Evolutionary conservation across 2,888 invertebrate genomes (phyloP), one percentile per base, ranked within the genome.

Genomic region (Agapostemon virescens): DNA sequence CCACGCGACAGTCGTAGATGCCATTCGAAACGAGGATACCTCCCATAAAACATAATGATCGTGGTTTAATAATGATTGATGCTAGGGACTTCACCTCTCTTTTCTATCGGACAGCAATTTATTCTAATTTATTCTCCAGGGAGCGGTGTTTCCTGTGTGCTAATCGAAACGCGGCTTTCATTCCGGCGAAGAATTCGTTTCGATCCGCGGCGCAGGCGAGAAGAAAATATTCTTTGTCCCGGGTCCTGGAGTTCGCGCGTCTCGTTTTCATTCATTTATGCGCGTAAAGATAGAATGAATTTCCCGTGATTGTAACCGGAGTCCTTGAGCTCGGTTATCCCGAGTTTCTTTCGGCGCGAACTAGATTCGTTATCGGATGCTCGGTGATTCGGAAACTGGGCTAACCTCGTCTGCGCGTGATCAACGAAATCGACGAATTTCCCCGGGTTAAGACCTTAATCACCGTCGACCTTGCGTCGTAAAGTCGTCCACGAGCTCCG

Each of bases 341-440:
- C 23, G 17, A 55, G 45, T 58, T 71, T 68, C 79, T 68, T 79
- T 68, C 74, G n/a, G 9, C 33, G 40, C 38, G 20, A 70, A 64
- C 33, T 80, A 82, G 84, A 84, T 78, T 85, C 78, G 80, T 84
- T 85, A 84, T 81, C 76, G 74, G 76, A 67, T 84, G 69, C 74
- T 84, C 80, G 86, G 69, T 79, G 76, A 76, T 74, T 80, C 69
- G 78, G 80, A 81, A 85, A 82, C 74, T 85, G 42, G 82, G 77
- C 71, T 78, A 75, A 73, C 70, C 74, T 84, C 70, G 77, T 71
- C 69, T 55, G 68, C 76, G 45, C 74, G 76, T 75, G 78, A 82
- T 82, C 79, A 70, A 74, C 52, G 73, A 68, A 76, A 74, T 71
- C 72, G 77, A 36, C 72, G 72, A 81, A 82, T 85, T 79, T 82